phyloP scores from a whole-genome alignment of 2,113 vertebrate genomes.

The Dasyprocta punctata region DNA sequence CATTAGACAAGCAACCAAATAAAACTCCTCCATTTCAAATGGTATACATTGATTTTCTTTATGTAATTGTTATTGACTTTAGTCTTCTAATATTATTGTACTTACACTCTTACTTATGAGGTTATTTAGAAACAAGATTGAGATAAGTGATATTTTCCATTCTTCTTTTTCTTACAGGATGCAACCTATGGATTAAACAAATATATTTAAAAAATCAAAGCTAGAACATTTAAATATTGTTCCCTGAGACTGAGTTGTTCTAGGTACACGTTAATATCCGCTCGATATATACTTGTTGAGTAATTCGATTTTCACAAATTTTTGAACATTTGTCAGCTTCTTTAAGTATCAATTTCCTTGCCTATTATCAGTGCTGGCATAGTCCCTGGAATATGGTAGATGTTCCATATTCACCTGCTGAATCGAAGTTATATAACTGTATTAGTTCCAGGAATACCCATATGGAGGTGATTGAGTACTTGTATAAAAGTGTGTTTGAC shows the following conservation, averaged over 20 bases:
- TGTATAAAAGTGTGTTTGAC: conserved; percentile 20
- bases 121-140: conserved; percentile 73
- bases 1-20: conserved; percentile 65
- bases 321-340: conserved; percentile 58
- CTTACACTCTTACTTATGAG: conserved; percentile 73
- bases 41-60: conserved; percentile 75
- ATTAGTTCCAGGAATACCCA: conserved; percentile 32
- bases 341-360: conserved; percentile 17
- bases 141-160: conserved; percentile 73
- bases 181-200: conserved; percentile 49
- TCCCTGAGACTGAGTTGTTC: conserved; percentile 43
- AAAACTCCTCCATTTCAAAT: conserved; percentile 69
- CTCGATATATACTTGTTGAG: conserved; percentile 46
- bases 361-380: conserved; percentile 24
- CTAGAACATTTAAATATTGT: conserved; percentile 50
- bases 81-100: conserved; percentile 74
- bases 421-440: conserved; percentile 54
- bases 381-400: conserved; percentile 58
- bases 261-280: neutral
- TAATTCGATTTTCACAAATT: conserved; percentile 50
- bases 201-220: conserved; percentile 34
- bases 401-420: conserved; percentile 38
- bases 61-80: conserved; percentile 77
- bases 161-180: conserved; percentile 55
- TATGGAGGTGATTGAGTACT: neutral